Conservation (phyloP, 2,888 invertebrate species). For the Disparrhopalites patrizii region DNA sequence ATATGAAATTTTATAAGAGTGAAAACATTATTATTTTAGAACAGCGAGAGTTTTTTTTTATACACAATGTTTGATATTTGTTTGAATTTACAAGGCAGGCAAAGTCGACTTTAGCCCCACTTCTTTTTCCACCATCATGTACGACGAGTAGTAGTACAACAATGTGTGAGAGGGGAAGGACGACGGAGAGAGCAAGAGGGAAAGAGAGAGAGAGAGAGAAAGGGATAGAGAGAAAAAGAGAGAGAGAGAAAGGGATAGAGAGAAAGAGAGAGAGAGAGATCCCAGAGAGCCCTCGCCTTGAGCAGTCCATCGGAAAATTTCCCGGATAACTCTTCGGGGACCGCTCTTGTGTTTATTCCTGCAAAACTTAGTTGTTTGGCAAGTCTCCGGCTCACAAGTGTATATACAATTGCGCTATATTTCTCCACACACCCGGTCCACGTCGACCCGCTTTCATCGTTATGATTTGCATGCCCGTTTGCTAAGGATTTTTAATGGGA, state of each 20-base stretch:
- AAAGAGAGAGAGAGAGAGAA: too few species aligned
- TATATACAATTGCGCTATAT: background rate
- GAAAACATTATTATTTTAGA: background rate
- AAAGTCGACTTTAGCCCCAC: background rate
- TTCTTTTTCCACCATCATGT: background rate
- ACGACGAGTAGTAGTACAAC: background rate
- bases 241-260: too few species aligned
- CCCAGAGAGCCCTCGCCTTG: constrained; percentile 23
- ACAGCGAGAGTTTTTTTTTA: background rate
- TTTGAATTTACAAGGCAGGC: background rate
- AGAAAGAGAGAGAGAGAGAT: constrained; percentile 11
- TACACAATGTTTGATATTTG: background rate
- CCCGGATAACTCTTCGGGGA: constrained; percentile 30
- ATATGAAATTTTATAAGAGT: background rate
- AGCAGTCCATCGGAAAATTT: constrained; percentile 26
- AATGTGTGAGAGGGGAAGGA: too few species aligned
- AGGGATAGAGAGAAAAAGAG: too few species aligned
- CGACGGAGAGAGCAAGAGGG: too few species aligned
- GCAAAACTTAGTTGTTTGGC: constrained; percentile 20
- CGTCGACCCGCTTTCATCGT: background rate
- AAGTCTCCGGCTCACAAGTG: constrained; percentile 1
- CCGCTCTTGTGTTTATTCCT: constrained; percentile 29
- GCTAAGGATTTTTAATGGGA: constrained; percentile 4
- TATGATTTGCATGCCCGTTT: constrained; percentile 17
- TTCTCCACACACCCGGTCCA: background rate